A percentile compares a stretch with the other conserved stretches of the same genome.
Evolutionary conservation across 2,888 invertebrate genomes (phyloP).

Genomic region (Isoperla grammatica): DNA sequence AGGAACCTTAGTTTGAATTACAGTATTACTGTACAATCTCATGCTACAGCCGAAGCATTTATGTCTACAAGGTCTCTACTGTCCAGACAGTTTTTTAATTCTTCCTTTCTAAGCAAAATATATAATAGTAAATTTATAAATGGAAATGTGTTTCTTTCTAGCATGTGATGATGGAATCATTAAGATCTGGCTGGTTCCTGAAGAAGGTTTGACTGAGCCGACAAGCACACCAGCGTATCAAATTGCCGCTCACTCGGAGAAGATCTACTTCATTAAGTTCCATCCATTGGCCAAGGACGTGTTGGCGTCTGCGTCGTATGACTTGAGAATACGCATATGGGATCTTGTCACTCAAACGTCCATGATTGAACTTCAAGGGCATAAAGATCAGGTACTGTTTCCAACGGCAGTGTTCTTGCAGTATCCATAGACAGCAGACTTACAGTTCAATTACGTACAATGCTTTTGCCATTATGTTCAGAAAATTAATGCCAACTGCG

Average conservation of each 20-base stretch:
- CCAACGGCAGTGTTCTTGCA: constrained; percentile 9
- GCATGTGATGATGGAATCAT: constrained; percentile 87
- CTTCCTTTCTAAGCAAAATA: too few relatives aligned
- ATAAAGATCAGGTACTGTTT: constrained; percentile 67
- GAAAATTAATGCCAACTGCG: too few relatives aligned
- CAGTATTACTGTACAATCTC: too few relatives aligned
- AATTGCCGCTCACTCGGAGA: constrained; percentile 71
- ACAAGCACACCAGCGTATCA: constrained; percentile 67
- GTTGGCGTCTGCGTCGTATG: constrained; percentile 83
- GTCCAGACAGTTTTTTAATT: too few relatives aligned
- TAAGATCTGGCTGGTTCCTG: constrained; percentile 73
- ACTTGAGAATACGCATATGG: constrained; percentile 86
- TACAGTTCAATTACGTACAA: too few relatives aligned
- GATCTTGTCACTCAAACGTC: constrained; percentile 60
- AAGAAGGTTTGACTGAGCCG: constrained; percentile 67
- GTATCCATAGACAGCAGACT: too few relatives aligned
- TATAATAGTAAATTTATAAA: too few relatives aligned
- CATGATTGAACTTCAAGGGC: constrained; percentile 63
- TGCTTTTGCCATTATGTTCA: too few relatives aligned
- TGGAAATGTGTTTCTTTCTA: constrained; percentile 36
- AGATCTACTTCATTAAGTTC: constrained; percentile 85
- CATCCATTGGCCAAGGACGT: constrained; percentile 86
- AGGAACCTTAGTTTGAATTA: too few relatives aligned
- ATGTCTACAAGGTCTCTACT: too few relatives aligned
- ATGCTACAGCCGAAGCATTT: too few relatives aligned